Base-by-base conservation (phyloP, 2,113 vertebrate species). In the Galemys pyrenaicus region DNA sequence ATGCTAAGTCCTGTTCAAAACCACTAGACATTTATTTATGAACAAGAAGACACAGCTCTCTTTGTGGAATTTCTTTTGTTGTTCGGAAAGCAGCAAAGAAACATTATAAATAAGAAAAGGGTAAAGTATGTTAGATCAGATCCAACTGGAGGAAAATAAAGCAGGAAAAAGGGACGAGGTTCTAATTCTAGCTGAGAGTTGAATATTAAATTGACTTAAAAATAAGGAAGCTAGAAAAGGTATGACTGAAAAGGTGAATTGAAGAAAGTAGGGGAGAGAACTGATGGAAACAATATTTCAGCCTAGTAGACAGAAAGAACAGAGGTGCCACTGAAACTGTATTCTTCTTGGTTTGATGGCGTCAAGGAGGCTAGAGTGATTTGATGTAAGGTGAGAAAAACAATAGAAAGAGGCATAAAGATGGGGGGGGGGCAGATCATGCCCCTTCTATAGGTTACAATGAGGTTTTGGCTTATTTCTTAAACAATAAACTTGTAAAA, bases 201-300 rank as follows among this genome's bases (percentile, higher is more conserved):
- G 26, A 35, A 46, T 32, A 46, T 93, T 32, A 75, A 56, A 75
- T 75, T 67, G 26, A 58, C 88, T 83, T 87, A 54, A 32, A 82
- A 75, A 10, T 8, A 56, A 39, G 58, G 58, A 6, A 32, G 20
- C 49, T 46, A 46, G 56, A 68, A 46, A 49, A 67, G 46, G 19
- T 9, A 60, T 58, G 46, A 2, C 51, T 49, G 35, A 13, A 3
- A 67, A 46, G 20, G 46, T 82, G 58, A 24, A 11, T 67, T 1
- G 6, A 35, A 35, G 75, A 13, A 44, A 37, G 10, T 15, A 35
- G 32, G 54, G 32, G 30, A 24, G 37, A 73, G 54, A 81, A 75
- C 19, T 0, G 19, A 46, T 24, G 4, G 24, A 64, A 15, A 37
- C 32, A 62, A 28, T 15, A 9, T 65, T 30, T 30, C 46, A 46